phyloP scores from a whole-genome alignment of 2,797 vertebrate genomes.

The Gorsachius magnificus region DNA sequence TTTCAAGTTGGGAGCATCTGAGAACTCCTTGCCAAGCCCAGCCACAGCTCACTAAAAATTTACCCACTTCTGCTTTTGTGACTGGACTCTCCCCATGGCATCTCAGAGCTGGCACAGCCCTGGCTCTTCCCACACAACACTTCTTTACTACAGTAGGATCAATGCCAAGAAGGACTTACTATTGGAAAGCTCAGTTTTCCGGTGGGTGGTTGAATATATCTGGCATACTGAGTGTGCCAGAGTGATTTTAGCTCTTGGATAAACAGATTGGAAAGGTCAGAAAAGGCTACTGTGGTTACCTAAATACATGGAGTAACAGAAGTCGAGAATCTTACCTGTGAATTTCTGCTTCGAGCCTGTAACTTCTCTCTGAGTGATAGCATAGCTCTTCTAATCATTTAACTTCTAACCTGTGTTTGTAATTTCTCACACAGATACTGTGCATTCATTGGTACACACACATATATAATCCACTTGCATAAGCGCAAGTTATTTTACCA shows the following conservation, averaged over 20 bases:
- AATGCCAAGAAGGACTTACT: not conserved
- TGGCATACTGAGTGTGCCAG: not conserved
- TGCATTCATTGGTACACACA: not conserved
- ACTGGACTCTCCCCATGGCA: not conserved
- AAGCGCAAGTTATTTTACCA: not conserved
- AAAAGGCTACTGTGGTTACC: not conserved
- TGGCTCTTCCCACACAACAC: not conserved
- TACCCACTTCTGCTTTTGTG: not conserved
- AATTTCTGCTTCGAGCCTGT: not conserved
- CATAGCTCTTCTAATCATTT: not conserved
- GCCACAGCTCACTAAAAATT: not conserved
- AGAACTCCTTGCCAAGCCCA: not conserved
- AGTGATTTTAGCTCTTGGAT: not conserved
- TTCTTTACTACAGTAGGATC: not conserved
- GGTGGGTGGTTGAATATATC: not conserved
- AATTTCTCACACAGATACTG: not conserved
- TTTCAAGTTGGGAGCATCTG: not conserved
- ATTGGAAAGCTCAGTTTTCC: not conserved
- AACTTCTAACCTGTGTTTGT: not conserved
- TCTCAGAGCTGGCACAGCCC: not conserved
- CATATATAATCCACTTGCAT: not conserved
- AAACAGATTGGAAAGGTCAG: not conserved
- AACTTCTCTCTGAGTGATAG: not conserved
- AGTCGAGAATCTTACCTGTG: not conserved
- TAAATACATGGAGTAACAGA: not conserved